Percentiles rank a stretch among this genome's conserved stretches.
These are phyloP conservation scores for Scaptodrosophila latifasciaeformis DNA, from an alignment of 2,888 invertebrate species.

Conservation along the genomic window DNA sequence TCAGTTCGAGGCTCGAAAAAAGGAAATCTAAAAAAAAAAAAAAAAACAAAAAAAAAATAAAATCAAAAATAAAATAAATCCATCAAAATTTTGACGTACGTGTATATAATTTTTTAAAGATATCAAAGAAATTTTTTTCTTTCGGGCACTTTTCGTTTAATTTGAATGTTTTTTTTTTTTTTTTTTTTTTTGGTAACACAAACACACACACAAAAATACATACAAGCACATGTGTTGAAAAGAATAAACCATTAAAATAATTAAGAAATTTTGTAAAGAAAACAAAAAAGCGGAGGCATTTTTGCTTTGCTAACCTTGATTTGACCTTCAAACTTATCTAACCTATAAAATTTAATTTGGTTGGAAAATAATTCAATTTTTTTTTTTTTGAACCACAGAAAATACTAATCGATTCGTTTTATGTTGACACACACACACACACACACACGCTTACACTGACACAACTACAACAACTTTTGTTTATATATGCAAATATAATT, in stretches of 20 bases:
- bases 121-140: slow-evolving; percentile 22
- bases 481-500: slow-evolving; percentile 1
- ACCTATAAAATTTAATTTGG: no score
- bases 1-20: no score
- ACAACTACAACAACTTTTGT: slow-evolving; percentile 1
- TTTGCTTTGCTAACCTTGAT: no score
- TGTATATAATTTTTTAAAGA: slow-evolving; percentile 74
- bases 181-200: slow-evolving; percentile 18
- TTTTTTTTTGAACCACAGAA: no score
- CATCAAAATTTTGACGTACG: slow-evolving; percentile 69
- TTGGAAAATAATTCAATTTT: no score
- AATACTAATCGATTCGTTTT: slow-evolving; percentile 71
- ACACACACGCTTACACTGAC: slow-evolving; percentile 13
- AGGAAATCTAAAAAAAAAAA: no score
- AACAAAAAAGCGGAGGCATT: no score
- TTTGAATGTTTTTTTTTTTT: slow-evolving; percentile 20
- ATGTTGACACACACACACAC: slow-evolving; percentile 41
- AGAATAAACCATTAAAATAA: no score
- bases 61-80: no score
- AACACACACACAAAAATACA: slow-evolving; percentile 3
- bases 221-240: slow-evolving; percentile 33
- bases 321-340: no score
- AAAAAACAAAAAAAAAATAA: no score
- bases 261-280: no score
- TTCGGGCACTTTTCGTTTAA: slow-evolving; percentile 20